These are phyloP conservation scores for Epinotia bilunana DNA, from an alignment of 2,888 invertebrate species.

Conservation along the genomic window DNA sequence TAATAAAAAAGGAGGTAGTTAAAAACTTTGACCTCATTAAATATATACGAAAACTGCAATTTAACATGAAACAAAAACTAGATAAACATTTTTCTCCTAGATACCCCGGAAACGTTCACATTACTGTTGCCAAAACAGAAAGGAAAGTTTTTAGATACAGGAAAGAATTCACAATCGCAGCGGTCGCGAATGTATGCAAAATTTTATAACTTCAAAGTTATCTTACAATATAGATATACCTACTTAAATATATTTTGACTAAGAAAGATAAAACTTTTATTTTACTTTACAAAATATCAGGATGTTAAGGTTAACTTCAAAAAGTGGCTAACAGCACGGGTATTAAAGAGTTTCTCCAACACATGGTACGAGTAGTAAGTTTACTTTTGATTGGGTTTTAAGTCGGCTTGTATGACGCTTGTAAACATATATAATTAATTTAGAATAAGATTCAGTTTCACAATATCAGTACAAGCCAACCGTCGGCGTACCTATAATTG, in stretches of 20 bases:
- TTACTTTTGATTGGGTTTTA: background rate
- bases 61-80: background rate
- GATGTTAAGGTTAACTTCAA: background rate
- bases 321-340: no score
- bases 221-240: background rate
- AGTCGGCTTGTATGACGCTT: background rate
- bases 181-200: background rate
- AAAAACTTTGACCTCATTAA: background rate
- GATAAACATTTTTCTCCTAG: background rate
- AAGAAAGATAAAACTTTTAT: background rate
- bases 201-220: background rate
- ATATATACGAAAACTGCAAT: background rate
- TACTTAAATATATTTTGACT: background rate
- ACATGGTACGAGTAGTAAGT: background rate
- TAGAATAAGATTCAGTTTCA: no score
- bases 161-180: background rate
- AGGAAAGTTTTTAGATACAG: background rate
- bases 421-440: background rate
- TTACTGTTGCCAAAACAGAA: background rate
- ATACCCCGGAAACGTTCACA: background rate
- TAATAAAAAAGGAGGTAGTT: background rate
- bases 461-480: background rate
- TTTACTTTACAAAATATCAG: background rate
- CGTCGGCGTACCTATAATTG: no score
- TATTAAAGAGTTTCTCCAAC: background rate